A percentile compares a stretch with the other conserved stretches of the same genome.
These are phyloP conservation scores for Pogonognathellus flavescens DNA, from an alignment of 1,140 invertebrate genomes.

Conservation along the genomic window DNA sequence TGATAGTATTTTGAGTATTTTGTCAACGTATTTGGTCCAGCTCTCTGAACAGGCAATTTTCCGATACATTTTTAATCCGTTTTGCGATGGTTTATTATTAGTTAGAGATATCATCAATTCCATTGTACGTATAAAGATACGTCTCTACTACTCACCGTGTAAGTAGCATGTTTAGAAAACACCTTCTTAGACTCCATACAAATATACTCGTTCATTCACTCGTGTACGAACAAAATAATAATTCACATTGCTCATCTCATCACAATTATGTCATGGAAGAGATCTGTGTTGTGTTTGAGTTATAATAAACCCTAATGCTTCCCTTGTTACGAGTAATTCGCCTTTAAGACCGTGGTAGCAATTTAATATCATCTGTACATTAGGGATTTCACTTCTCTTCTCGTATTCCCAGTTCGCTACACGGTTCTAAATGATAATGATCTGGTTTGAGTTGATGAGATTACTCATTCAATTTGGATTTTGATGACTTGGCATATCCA, in stretches of 20 bases:
- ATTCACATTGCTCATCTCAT: constrained; percentile 34
- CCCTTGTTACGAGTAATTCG: no score
- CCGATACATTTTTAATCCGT: no score
- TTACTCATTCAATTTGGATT: constrained; percentile 10
- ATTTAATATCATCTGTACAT: no score
- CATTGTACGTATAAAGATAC: background rate
- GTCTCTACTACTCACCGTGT: background rate
- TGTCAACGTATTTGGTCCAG: no score
- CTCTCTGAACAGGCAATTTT: no score
- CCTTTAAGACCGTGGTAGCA: no score
- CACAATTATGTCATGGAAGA: constrained; percentile 26
- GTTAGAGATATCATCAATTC: background rate
- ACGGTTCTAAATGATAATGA: background rate
- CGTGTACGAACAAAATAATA: background rate
- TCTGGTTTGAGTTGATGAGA: background rate
- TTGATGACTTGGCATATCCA: constrained; percentile 33
- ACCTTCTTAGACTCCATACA: constrained; percentile 26
- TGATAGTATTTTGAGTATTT: background rate
- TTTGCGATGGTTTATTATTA: no score
- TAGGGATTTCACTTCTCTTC: no score
- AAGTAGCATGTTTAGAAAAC: constrained; percentile 6
- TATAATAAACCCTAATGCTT: background rate
- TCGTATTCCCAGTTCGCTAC: no score
- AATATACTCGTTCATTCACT: constrained; percentile 16
- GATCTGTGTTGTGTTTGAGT: background rate